Evolutionary conservation across 2,113 vertebrate genomes (phyloP), one percentile per base, ranked within the genome.

Genomic region (Antechinus flavipes): DNA sequence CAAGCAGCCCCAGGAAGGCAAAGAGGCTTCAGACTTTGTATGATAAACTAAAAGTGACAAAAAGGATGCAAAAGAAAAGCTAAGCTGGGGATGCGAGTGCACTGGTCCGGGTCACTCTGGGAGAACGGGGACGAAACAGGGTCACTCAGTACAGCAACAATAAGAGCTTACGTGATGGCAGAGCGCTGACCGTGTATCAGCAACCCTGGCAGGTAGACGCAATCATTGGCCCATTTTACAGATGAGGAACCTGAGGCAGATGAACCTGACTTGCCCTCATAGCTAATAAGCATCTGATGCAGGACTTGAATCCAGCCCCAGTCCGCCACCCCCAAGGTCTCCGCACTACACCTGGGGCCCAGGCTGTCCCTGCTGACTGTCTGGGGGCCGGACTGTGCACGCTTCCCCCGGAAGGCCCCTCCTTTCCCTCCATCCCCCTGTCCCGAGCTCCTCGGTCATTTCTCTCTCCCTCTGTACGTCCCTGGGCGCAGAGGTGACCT

Each of bases 21-120:
- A 42, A 42, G 68, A 42, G 19, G 68, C 68, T 84, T 23, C 6
- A 1, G 61, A 10, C 61, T 16, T 35, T 14, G 30, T 1, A 30
- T 84, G 8, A 84, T 76, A n/a, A 22, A n/a, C 61, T 68, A 14
- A 30, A 30, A 76, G 68, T 84, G n/a, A 42, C n/a, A 22, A 23
- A 8, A 8, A 42, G 19, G 68, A 22, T 42, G 3, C 1, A 0
- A 42, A 42, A 42, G 0, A 22, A 23, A 42, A 84, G 68, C 19
- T 8, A 2, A 6, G 0, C 1, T 2, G 0, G 12, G 68, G 42
- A 8, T 8, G 19, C 2, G 0, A 7, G n/a, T 0, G 30, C 61
- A 12, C 12, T 0, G 61, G 61, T 1, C n/a, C 0, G 5, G 35
- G n/a, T n/a, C 68, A 22, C 68, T 84, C 68, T 6, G 2, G n/a